phyloP scores from a whole-genome alignment of 2,113 vertebrate genomes.

The Strix uralensis region DNA sequence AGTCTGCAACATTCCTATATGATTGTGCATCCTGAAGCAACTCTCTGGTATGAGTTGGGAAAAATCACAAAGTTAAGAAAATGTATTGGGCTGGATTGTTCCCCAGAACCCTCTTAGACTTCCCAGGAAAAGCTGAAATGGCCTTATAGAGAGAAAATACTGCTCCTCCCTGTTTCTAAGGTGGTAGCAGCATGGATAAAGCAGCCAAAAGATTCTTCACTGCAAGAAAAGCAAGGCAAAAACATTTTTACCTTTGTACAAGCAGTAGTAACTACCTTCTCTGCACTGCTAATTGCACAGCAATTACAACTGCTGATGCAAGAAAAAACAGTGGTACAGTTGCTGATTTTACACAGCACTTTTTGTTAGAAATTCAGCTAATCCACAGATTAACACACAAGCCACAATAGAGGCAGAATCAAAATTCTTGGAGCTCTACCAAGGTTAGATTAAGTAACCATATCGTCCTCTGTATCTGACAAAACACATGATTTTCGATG shows the following conservation, averaged over 20 bases:
- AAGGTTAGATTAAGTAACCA: not conserved
- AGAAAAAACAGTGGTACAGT: not conserved
- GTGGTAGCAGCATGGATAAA: not conserved
- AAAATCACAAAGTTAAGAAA: not conserved
- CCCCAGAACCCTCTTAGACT: not conserved
- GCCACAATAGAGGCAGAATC: not conserved
- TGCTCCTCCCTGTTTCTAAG: not conserved
- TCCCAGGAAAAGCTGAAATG: not conserved
- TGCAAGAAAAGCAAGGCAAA: not conserved
- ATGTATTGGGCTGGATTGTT: not conserved
- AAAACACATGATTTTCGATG: not conserved
- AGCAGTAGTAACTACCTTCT: not conserved
- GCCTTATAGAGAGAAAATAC: not conserved
- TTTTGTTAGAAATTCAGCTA: not conserved
- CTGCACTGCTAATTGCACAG: not conserved
- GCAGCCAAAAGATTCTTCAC: not conserved
- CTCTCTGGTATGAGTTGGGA: not conserved
- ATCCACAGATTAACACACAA: not conserved
- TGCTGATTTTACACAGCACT: not conserved
- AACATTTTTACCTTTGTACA: not conserved
- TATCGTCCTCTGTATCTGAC: fast-evolving
- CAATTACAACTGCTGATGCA: not conserved
- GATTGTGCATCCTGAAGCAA: not conserved
- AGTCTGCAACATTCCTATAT: not conserved
- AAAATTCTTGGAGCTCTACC: not conserved